phyloP scores from a whole-genome alignment of 2,888 invertebrate genomes.

The Acanthosepion pharaonis region DNA sequence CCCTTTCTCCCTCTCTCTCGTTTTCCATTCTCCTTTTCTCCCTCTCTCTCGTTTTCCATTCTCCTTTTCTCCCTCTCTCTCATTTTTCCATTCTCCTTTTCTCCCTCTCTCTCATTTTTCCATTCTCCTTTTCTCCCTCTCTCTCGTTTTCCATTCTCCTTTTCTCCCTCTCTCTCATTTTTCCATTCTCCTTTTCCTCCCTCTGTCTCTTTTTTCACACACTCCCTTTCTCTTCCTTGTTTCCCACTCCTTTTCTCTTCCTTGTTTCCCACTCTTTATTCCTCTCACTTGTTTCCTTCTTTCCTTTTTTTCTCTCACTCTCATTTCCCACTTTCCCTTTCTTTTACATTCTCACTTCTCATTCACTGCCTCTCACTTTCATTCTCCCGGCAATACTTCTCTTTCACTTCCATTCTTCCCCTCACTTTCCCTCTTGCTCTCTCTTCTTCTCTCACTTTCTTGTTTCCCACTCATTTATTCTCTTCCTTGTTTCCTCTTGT shows the following conservation, averaged over 20 bases:
- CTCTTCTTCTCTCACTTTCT: neutral
- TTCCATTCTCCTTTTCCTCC: neutral
- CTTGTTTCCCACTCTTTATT: neutral
- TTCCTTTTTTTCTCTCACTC: neutral
- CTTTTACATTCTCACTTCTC: too few relatives aligned
- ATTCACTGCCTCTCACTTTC: neutral
- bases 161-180: too few relatives aligned
- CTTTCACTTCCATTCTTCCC: neutral
- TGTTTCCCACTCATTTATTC: neutral
- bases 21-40: neutral
- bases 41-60: accelerated
- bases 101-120: neutral
- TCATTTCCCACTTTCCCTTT: neutral
- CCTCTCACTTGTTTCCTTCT: neutral
- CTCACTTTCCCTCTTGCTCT: neutral
- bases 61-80: too few relatives aligned
- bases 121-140: neutral
- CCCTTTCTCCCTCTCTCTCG: too few relatives aligned
- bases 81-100: too few relatives aligned
- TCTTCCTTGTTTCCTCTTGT: neutral
- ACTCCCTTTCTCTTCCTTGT: neutral
- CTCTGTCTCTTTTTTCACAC: neutral
- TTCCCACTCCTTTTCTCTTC: neutral
- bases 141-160: neutral
- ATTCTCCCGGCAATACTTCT: neutral